phyloP scores from a whole-genome alignment of 2,113 vertebrate genomes.

The Conger conger region DNA sequence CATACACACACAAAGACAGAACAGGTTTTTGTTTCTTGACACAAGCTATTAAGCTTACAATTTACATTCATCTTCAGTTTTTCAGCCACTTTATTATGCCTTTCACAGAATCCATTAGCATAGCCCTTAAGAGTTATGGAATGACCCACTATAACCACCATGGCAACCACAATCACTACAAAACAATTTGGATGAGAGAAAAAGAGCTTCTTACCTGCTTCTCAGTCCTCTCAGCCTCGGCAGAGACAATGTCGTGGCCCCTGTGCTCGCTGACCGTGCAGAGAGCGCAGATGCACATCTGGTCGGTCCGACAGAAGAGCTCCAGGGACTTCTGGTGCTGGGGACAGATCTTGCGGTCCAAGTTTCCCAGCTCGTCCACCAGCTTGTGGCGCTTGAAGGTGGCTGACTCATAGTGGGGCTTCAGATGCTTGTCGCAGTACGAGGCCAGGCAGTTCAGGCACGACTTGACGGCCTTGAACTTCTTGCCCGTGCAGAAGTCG shows the following conservation, averaged over 20 bases:
- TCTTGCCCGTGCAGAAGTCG: conserved; percentile 73
- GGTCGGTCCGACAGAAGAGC: conserved; percentile 72
- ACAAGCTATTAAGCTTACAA: too few relatives aligned
- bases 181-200: not conserved
- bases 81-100: not conserved
- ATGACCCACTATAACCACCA: not conserved
- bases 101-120: not conserved
- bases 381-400: conserved; percentile 74
- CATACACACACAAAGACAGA: too few relatives aligned
- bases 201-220: conserved; percentile 67
- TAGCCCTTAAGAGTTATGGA: not conserved
- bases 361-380: conserved; percentile 64
- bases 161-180: not conserved
- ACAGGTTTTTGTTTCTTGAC: too few relatives aligned
- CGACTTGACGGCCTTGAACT: conserved; percentile 73
- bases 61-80: too few relatives aligned
- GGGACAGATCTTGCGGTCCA: conserved; percentile 71
- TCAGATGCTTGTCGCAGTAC: conserved; percentile 79
- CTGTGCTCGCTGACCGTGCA: conserved; percentile 78
- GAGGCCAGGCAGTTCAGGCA: conserved; percentile 74
- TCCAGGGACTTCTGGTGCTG: conserved; percentile 78
- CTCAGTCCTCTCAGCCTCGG: conserved; percentile 73
- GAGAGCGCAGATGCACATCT: conserved; percentile 67
- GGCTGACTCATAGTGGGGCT: conserved; percentile 74
- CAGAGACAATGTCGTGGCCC: conserved; percentile 74